Evolutionary conservation across 2,797 vertebrate species (phyloP).

Genomic region (Hirundo rustica): DNA sequence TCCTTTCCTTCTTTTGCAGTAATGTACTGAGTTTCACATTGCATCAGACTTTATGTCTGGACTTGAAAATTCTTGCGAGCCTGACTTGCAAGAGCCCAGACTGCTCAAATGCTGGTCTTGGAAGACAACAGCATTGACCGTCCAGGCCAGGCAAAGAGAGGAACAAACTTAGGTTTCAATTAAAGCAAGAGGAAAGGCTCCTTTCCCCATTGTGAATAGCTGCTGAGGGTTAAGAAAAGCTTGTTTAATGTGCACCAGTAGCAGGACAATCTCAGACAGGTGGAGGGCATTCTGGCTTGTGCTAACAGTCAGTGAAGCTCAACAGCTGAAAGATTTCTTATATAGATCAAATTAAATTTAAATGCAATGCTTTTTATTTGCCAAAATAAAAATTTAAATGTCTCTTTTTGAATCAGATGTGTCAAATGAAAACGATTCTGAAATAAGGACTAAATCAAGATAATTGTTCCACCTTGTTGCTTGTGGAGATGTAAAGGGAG

Average conservation of each 20-base stretch:
- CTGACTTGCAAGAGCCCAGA: background rate
- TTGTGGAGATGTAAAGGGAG: background rate
- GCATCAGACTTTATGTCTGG: background rate
- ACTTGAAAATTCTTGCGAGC: background rate
- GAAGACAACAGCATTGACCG: background rate
- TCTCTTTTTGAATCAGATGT: background rate
- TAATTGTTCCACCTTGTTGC: background rate
- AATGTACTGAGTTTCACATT: background rate
- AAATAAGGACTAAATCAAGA: background rate
- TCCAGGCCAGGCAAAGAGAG: background rate
- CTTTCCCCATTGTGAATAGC: rapidly evolving
- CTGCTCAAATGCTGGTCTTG: background rate
- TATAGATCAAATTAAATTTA: background rate
- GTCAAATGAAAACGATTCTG: background rate
- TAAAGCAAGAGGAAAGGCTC: background rate
- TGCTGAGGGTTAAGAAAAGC: background rate
- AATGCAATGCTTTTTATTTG: background rate
- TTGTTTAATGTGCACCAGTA: background rate
- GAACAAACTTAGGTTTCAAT: background rate
- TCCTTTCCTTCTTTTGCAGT: no score
- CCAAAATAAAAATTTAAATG: background rate
- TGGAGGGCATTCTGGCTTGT: background rate
- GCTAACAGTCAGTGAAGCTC: background rate
- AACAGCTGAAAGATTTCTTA: background rate
- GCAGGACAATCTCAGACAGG: background rate